Conservation (phyloP, 2,888 invertebrate genomes). For the Dinocampus coccinellae region DNA sequence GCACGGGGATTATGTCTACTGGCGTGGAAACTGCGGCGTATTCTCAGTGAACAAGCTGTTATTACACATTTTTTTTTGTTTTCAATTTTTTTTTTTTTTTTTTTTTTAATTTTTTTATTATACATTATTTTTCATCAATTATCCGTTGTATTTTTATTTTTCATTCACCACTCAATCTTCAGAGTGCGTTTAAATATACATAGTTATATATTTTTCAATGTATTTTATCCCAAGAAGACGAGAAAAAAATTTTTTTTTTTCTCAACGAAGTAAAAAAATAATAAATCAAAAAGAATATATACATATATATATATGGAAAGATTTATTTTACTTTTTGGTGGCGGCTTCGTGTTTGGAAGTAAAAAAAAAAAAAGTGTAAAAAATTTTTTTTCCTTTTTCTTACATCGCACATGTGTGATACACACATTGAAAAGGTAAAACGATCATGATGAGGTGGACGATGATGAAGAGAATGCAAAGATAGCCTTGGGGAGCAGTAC, state of each 20-base stretch:
- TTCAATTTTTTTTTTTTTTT: conserved; percentile 3
- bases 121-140: neutral
- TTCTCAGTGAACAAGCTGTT: conserved; percentile 11
- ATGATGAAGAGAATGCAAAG: conserved; percentile 3
- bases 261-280: too few species aligned
- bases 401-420: conserved; percentile 8
- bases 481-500: conserved; percentile 16
- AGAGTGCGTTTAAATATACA: neutral
- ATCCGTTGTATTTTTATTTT: neutral
- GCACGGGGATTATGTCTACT: conserved; percentile 31
- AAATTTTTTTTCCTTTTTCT: too few species aligned
- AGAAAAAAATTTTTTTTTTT: neutral
- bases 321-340: neutral
- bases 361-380: neutral
- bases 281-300: too few species aligned
- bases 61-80: conserved; percentile 12
- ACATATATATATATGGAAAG: neutral
- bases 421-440: neutral
- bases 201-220: neutral
- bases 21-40: conserved; percentile 41
- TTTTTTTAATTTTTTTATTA: neutral
- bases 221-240: neutral
- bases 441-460: conserved; percentile 7
- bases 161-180: neutral
- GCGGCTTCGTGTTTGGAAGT: neutral